These are phyloP conservation scores for Cantharis rufa DNA, from an alignment of 2,888 invertebrate species.

Conservation along the genomic window DNA sequence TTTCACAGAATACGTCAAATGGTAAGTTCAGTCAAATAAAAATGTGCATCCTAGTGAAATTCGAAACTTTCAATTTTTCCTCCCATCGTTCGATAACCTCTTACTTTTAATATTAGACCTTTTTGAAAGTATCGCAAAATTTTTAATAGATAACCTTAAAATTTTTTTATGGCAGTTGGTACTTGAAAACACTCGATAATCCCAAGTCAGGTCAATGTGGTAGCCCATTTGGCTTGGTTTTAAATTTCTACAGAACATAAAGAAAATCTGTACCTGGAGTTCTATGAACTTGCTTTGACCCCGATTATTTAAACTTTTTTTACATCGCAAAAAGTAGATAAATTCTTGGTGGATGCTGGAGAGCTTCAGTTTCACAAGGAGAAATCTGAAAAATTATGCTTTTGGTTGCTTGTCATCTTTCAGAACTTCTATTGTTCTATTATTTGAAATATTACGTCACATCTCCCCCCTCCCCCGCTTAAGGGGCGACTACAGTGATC, in stretches of 20 bases:
- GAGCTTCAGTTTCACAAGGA: no score
- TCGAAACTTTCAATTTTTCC: neutral
- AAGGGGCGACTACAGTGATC: no score
- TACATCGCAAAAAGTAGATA: no score
- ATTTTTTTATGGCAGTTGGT: neutral
- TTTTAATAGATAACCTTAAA: neutral
- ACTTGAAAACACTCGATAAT: neutral
- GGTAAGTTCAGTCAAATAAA: constrained; percentile 65
- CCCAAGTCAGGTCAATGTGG: neutral
- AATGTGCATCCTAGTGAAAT: neutral
- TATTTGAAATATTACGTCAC: no score
- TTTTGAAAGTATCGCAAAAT: neutral
- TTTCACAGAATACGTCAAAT: constrained; percentile 97
- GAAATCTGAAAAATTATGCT: no score
- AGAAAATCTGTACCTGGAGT: neutral
- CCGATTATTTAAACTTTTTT: no score
- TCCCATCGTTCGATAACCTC: neutral
- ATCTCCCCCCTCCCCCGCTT: no score
- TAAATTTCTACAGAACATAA: neutral
- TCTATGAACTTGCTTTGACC: neutral
- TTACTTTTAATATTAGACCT: neutral
- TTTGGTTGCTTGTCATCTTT: no score
- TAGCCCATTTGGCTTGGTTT: neutral
- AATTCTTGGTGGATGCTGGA: no score
- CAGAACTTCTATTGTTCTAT: no score